Evolutionary conservation across 2,888 invertebrate species (phyloP).

Genomic region (Cerastoderma edule): DNA sequence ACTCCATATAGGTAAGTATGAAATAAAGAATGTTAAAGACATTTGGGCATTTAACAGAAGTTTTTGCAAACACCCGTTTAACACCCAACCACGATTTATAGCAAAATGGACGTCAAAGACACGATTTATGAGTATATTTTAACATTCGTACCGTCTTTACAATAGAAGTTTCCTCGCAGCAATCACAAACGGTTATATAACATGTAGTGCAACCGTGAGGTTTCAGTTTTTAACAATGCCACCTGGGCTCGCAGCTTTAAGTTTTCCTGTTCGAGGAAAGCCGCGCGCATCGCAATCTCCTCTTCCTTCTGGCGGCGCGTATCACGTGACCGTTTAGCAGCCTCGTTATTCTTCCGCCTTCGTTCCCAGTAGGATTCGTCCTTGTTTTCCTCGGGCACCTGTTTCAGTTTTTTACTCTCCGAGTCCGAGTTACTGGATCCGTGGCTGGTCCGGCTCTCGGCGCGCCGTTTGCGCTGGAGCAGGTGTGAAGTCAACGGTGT

Average conservation of each 20-base stretch:
- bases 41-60: too few species aligned
- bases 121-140: too few species aligned
- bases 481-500: constrained; percentile 77
- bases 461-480: constrained; percentile 74
- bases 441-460: constrained; percentile 63
- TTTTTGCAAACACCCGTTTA: too few species aligned
- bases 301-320: constrained; percentile 76
- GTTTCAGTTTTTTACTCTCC: constrained; percentile 65
- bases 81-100: too few species aligned
- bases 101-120: background rate
- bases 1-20: too few species aligned
- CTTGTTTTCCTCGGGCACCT: constrained; percentile 75
- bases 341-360: constrained; percentile 78
- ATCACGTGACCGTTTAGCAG: constrained; percentile 77
- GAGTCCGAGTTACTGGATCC: constrained; percentile 38
- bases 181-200: constrained; percentile 73
- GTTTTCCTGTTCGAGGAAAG: constrained; percentile 78
- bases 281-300: constrained; percentile 77
- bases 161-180: background rate
- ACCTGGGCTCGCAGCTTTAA: constrained; percentile 77
- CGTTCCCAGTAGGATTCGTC: constrained; percentile 78
- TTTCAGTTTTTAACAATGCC: constrained; percentile 77
- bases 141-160: too few species aligned
- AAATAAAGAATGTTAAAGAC: too few species aligned
- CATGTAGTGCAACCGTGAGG: constrained; percentile 78